Conservation (phyloP, 2,888 invertebrate genomes). For the Ophion costatus region DNA sequence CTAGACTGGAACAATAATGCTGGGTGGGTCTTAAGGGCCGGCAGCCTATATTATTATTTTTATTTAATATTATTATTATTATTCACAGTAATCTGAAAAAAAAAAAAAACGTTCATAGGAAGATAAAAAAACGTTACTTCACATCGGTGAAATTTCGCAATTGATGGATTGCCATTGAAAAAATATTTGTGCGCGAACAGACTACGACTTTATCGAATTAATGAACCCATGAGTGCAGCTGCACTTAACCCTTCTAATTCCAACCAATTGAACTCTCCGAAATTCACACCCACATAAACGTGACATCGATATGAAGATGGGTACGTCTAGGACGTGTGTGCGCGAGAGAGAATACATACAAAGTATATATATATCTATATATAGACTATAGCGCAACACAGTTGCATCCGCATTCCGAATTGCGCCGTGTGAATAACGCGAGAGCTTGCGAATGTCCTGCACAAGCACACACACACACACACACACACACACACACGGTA, state of each 20-base stretch:
- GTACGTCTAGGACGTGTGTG: not conserved
- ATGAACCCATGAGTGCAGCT: slow-evolving; percentile 69
- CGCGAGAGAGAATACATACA: not conserved
- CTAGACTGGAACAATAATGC: too few species aligned
- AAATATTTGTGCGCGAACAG: slow-evolving; percentile 41
- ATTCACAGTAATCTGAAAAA: too few species aligned
- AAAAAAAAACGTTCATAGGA: too few species aligned
- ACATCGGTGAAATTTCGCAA: not conserved
- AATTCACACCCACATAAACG: slow-evolving; percentile 71
- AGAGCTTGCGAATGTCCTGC: slow-evolving; percentile 3
- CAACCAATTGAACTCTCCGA: slow-evolving; percentile 75
- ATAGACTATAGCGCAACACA: slow-evolving; percentile 24
- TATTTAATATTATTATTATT: too few species aligned
- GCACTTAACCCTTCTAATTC: slow-evolving; percentile 78
- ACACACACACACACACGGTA: not conserved
- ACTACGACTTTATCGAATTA: slow-evolving; percentile 75
- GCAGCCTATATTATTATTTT: too few species aligned
- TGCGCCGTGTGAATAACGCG: slow-evolving; percentile 47
- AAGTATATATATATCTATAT: not conserved
- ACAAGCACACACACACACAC: slow-evolving; percentile 13
- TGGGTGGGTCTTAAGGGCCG: too few species aligned
- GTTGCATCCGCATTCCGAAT: slow-evolving; percentile 67
- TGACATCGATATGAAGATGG: not conserved
- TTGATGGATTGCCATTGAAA: not conserved
- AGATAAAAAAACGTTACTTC: too few species aligned